Evolutionary conservation across 1,140 invertebrate genomes (phyloP).

Genomic region (Drosophila ironensis): DNA sequence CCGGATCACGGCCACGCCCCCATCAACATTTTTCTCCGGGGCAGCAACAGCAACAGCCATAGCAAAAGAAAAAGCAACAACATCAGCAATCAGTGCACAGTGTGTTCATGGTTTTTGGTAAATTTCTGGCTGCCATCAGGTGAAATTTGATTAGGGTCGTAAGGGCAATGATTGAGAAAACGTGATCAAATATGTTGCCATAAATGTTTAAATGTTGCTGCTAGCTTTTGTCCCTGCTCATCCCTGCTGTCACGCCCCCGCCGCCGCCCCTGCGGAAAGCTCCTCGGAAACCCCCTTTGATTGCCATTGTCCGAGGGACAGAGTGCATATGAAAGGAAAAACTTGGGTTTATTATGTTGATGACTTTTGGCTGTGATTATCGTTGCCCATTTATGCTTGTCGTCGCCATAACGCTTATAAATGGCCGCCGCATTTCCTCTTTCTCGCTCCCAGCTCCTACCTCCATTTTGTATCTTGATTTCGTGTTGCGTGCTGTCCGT

Average conservation of each 20-base stretch:
- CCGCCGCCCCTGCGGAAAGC: neutral
- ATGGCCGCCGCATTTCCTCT: constrained; percentile 16
- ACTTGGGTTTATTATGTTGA: constrained; percentile 78
- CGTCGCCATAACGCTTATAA: constrained; percentile 54
- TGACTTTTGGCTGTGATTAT: constrained; percentile 78
- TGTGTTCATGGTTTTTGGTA: constrained; percentile 72
- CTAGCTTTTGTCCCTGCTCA: constrained; percentile 47
- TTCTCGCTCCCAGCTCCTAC: neutral
- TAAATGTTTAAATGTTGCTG: constrained; percentile 79
- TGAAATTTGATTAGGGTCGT: constrained; percentile 80
- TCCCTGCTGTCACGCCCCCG: neutral
- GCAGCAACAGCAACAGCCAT: neutral
- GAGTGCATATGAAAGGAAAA: constrained; percentile 60
- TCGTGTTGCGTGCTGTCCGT: constrained; percentile 18
- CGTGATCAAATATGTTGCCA: constrained; percentile 80
- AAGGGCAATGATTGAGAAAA: constrained; percentile 80
- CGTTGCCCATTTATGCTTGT: constrained; percentile 62
- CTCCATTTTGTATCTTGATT: constrained; percentile 12
- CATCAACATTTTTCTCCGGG: constrained; percentile 16
- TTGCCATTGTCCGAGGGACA: constrained; percentile 40
- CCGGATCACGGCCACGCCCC: constrained; percentile 31
- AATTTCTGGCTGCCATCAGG: constrained; percentile 73
- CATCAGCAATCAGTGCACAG: constrained; percentile 73
- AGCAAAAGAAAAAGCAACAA: too few species aligned
- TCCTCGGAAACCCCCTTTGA: constrained; percentile 2